Evolutionary conservation across 2,797 vertebrate species (phyloP), one percentile per base, ranked within the genome.

Genomic region (Acanthurus leucopareius): DNA sequence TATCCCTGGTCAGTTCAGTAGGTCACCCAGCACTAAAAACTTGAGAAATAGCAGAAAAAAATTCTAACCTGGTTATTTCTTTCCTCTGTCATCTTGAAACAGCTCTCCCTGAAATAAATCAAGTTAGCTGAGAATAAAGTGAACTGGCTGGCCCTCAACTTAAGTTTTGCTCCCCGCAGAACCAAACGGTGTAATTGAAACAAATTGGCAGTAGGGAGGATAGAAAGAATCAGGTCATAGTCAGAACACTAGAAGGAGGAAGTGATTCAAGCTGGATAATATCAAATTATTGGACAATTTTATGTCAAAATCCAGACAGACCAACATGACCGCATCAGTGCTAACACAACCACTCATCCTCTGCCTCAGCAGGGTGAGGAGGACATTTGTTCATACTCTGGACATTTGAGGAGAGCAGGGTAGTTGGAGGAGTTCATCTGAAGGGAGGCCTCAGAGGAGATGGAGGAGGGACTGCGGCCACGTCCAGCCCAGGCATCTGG

Each of bases 361-460:
- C 40, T 17, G 58, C 75, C 66, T 97, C 95, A 97, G 89, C 97
- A 97, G 0, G 96, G 97, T 1, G 97, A 97, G 1, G 97, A 97
- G 7, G 96, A 97, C 76, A 97, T 95, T 79, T 96, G 96, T 75
- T 97, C 96, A 0, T 97, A 97, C 65, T 97, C 96, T 0, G 97
- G 97, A 63, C 97, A 97, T 83, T 97, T 97, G 86, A 97, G 97
- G 69, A 97, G 95, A 28, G 96, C 96, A 0, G 97, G 97, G 90
- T 97, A 97, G 93, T 92, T 96, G 97, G 96, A 97, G 82, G 91
- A 89, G 85, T 95, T 97, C 96, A 97, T 97, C 90, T 96, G 97
- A 65, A 97, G 94, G 0, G 96, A 97, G 0, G 96, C 93, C 52
- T 97, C 97, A 0, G 96, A 97, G 54, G 97, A 97, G 90, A 97